These are phyloP conservation scores for Dryocosmus kuriphilus DNA, from an alignment of 2,888 invertebrate genomes.

Conservation along the genomic window DNA sequence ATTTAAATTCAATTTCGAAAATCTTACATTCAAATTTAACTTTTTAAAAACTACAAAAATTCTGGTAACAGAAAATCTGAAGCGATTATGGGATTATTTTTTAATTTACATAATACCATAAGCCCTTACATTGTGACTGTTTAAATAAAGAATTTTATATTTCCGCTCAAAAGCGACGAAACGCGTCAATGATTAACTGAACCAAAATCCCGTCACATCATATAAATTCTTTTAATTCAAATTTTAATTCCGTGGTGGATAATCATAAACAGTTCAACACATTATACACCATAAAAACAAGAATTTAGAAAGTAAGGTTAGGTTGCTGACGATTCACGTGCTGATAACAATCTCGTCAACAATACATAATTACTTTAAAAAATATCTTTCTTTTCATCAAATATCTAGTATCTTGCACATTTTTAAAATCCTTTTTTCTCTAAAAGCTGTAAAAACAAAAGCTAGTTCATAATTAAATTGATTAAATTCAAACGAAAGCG, in stretches of 20 bases:
- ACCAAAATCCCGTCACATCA: neutral
- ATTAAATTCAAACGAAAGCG: conserved; percentile 16
- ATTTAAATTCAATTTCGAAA: neutral
- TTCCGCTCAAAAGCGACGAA: neutral
- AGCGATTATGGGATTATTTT: no score
- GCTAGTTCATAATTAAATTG: conserved; percentile 6
- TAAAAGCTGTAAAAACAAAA: neutral
- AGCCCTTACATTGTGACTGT: no score
- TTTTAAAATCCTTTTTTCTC: neutral
- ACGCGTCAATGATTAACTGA: neutral
- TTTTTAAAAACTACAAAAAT: neutral
- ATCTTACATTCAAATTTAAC: neutral
- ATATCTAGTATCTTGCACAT: neutral
- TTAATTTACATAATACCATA: no score
- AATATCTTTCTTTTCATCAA: neutral
- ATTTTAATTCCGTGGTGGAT: neutral
- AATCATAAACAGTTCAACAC: neutral
- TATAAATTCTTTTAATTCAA: neutral
- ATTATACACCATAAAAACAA: neutral
- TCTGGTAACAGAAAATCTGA: no score
- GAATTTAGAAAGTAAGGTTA: neutral
- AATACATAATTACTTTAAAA: neutral
- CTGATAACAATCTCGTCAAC: neutral
- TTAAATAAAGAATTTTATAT: no score
- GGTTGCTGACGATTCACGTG: neutral